These are phyloP conservation scores for Polydrusus tereticollis DNA, from an alignment of 2,888 invertebrate species.

Conservation along the genomic window DNA sequence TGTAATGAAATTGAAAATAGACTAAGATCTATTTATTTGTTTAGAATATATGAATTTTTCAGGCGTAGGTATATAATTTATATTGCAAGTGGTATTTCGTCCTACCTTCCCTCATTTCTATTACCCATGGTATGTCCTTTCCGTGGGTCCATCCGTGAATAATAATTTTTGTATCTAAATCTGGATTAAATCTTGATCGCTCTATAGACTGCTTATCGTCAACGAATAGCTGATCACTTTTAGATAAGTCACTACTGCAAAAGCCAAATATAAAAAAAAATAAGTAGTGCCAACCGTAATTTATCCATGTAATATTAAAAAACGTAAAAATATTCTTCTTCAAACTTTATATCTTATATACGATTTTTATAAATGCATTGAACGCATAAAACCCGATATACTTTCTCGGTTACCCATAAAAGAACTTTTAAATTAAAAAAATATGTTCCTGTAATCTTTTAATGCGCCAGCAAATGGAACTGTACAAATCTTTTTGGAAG, in stretches of 20 bases:
- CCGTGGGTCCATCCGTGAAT: constrained; percentile 64
- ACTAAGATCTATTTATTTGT: neutral
- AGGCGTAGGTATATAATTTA: too few species aligned
- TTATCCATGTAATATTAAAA: too few species aligned
- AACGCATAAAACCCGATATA: neutral
- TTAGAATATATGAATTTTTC: too few species aligned
- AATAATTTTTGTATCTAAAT: constrained; percentile 59
- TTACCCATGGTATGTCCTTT: constrained; percentile 60
- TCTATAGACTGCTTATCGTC: constrained; percentile 53
- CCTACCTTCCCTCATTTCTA: constrained; percentile 61
- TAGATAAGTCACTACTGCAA: constrained; percentile 23
- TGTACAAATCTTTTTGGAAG: neutral
- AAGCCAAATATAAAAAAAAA: too few species aligned
- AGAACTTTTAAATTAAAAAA: neutral
- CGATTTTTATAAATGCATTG: neutral
- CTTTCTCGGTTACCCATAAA: neutral
- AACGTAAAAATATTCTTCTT: too few species aligned
- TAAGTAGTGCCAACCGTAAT: too few species aligned
- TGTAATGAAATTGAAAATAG: neutral
- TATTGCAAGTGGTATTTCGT: neutral
- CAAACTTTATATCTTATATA: too few species aligned
- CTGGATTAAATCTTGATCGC: constrained; percentile 56
- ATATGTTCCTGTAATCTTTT: neutral
- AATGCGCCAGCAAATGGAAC: neutral
- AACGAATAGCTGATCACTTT: constrained; percentile 53